A percentile compares a stretch with the other conserved stretches of the same genome.
phyloP scores from a whole-genome alignment of 2,797 vertebrate species.

The Lophotriccus pileatus region DNA sequence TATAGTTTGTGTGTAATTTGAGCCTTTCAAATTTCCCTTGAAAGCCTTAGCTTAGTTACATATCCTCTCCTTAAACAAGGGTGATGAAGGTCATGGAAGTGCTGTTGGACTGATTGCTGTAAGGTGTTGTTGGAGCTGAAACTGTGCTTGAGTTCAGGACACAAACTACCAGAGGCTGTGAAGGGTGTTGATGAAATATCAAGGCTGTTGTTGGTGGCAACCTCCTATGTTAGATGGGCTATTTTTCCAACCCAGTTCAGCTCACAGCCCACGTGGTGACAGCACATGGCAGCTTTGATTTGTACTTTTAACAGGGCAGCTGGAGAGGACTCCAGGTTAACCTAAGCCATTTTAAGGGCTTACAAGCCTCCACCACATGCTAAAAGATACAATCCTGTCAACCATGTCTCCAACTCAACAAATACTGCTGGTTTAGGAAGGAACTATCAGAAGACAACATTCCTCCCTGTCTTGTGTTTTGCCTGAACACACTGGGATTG shows the following conservation, averaged over 20 bases:
- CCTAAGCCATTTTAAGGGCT: neutral
- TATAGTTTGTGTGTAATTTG: neutral
- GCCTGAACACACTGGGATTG: neutral
- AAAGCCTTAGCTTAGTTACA: neutral
- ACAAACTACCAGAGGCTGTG: neutral
- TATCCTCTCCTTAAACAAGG: neutral
- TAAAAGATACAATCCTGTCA: neutral
- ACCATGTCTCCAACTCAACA: neutral
- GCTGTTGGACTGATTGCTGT: neutral
- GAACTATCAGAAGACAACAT: neutral
- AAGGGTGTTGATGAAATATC: neutral
- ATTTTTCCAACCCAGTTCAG: neutral
- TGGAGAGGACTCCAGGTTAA: neutral
- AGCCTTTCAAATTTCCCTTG: neutral
- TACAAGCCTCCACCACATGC: accelerated
- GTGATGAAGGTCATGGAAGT: neutral
- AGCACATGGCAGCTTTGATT: neutral
- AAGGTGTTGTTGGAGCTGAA: neutral
- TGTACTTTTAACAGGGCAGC: neutral
- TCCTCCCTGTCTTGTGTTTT: neutral
- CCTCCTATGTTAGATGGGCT: neutral
- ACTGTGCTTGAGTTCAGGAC: neutral
- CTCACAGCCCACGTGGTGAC: neutral
- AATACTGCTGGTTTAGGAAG: neutral
- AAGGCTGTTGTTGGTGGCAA: neutral